Base-by-base conservation (phyloP, 2,888 invertebrate genomes). In the Lasioglossum figueresi region DNA sequence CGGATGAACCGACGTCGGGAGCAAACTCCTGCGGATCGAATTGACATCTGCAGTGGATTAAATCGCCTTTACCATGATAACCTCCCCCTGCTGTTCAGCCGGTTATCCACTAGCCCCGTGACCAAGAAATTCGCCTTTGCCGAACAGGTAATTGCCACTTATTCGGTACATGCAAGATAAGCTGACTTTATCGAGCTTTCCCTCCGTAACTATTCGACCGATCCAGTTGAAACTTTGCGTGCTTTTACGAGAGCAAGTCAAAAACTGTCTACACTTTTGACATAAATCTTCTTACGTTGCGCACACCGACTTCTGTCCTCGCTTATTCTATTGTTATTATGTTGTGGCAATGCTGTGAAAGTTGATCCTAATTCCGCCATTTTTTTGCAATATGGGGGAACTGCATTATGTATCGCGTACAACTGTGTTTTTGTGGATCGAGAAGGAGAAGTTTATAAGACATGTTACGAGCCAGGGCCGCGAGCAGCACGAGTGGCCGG, bases 21-120 rank as follows among this genome's bases (percentile, higher is more conserved):
- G n/a, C n/a, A 56, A 71, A 52, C 79, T 71, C 63, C 27, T 6
- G 12, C 16, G 10, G 19, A 59, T 59, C 43, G 34, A 56, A 77
- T 19, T 59, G 56, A 40, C 56, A 40, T 34, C 52, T 1, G 63
- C 52, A 23, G n/a, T 63, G 31, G 71, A 68, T 76, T 43, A 68
- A 84, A 84, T 83, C 37, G n/a, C n/a, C 16, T 37, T 45, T 19
- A 16, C 66, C 43, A 27, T 16, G 70, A 76, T 72, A 83, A 76
- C 63, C 43, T 14, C 1, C 16, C n/a, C n/a, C 0, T 12, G 56
- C n/a, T 12, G 10, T 56, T 56, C 56, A n/a, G 12, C 4, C 56
- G 56, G n/a, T 56, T 56, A 56, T 56, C n/a, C 56, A n/a, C n/a
- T 56, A n/a, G 12, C n/a, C n/a, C n/a, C 56, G 10, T 56, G 56